These are phyloP conservation scores for Amblyornis subalaris DNA, from an alignment of 2,113 vertebrate species.

Conservation along the genomic window DNA sequence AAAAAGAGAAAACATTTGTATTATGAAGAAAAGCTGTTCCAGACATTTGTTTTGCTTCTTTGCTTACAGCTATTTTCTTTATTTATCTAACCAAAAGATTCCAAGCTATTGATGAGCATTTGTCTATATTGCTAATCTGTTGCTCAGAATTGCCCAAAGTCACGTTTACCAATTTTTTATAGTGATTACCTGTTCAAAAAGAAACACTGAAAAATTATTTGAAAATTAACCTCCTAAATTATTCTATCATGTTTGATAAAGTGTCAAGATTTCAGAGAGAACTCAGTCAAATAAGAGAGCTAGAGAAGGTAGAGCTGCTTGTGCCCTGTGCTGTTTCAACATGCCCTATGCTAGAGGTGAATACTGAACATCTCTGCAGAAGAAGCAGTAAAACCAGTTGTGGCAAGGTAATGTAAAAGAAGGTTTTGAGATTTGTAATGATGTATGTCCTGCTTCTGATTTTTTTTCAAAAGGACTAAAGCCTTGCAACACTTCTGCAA, in stretches of 20 bases:
- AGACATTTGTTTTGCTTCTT: not conserved
- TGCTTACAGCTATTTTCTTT: not conserved
- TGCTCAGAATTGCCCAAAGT: not conserved
- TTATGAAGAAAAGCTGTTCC: not conserved
- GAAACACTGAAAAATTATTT: not conserved
- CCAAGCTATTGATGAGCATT: not conserved
- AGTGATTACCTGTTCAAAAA: not conserved
- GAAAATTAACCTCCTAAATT: not conserved
- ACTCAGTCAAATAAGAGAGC: not conserved
- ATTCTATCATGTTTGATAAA: not conserved
- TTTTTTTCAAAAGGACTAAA: not conserved
- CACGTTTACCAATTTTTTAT: not conserved
- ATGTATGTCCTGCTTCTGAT: not conserved
- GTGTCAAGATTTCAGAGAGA: not conserved
- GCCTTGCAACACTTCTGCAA: not conserved
- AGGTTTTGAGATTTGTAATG: not conserved
- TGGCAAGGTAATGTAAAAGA: not conserved
- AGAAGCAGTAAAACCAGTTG: constrained; percentile 28
- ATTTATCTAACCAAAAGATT: not conserved
- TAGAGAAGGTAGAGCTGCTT: not conserved
- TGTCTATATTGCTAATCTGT: not conserved
- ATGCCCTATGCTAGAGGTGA: not conserved
- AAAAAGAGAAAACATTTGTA: not conserved
- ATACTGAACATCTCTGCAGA: not conserved
- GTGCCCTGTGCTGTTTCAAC: not conserved